Conservation (phyloP, 2,113 vertebrate genomes). For the Onychostruthus taczanowskii region DNA sequence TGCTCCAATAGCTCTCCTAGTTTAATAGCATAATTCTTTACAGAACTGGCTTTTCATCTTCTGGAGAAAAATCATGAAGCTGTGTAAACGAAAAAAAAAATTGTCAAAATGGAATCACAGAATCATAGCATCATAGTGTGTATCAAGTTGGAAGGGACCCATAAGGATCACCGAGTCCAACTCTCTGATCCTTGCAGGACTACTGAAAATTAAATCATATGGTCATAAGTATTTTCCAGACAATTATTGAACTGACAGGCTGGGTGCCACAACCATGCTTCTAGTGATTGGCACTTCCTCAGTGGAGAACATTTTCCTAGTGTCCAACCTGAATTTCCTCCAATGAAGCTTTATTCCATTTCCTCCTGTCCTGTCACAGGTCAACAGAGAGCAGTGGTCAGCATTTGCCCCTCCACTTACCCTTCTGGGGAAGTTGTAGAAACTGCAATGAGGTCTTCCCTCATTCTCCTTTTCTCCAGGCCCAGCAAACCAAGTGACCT, state of each 20-base stretch:
- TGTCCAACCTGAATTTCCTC: neutral
- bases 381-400: neutral
- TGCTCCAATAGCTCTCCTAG: neutral
- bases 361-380: fast-evolving
- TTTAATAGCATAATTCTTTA: neutral
- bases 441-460: neutral
- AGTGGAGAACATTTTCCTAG: neutral
- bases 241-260: neutral
- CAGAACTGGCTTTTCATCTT: neutral
- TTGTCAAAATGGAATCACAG: neutral
- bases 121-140: neutral
- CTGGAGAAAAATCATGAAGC: neutral
- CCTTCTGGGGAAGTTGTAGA: neutral
- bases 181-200: neutral
- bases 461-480: neutral
- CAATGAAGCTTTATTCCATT: neutral
- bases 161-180: neutral
- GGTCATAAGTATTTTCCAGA: neutral
- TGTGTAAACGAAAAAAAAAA: neutral
- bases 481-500: neutral
- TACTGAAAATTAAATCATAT: neutral
- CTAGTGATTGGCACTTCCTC: neutral
- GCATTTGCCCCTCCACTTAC: neutral
- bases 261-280: neutral
- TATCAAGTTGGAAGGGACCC: neutral